These are phyloP conservation scores for Phoenoteleia sp. DNA, from an alignment of 2,888 invertebrate genomes.

Conservation along the genomic window DNA sequence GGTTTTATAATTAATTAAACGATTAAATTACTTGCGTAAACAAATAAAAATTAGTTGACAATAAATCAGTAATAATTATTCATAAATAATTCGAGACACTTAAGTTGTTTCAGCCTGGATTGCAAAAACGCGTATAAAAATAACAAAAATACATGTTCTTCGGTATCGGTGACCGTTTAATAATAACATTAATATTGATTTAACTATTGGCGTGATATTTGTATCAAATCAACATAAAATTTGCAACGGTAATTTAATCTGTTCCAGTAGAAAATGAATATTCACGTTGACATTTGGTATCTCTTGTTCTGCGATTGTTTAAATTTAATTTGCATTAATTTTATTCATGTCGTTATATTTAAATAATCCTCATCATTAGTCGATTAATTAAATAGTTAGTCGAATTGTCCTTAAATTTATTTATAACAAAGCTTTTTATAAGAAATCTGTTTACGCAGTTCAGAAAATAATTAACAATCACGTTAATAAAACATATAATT, in stretches of 20 bases:
- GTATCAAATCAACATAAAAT: slow-evolving; percentile 52
- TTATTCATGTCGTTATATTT: too few species aligned
- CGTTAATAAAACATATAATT: too few species aligned
- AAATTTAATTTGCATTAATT: too few species aligned
- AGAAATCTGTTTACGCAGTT: too few species aligned
- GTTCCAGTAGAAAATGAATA: slow-evolving; percentile 21
- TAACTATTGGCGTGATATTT: slow-evolving; percentile 42
- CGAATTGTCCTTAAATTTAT: too few species aligned
- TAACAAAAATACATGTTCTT: slow-evolving; percentile 15
- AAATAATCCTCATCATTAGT: too few species aligned
- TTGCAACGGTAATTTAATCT: slow-evolving; percentile 21
- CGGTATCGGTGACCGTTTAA: too few species aligned
- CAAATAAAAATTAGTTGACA: slow-evolving; percentile 22
- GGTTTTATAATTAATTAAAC: slow-evolving; percentile 36
- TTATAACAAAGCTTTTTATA: too few species aligned
- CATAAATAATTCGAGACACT: slow-evolving; percentile 42
- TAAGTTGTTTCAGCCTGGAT: slow-evolving; percentile 3
- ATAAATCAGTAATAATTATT: slow-evolving; percentile 50
- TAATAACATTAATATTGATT: slow-evolving; percentile 18
- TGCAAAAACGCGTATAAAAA: slow-evolving; percentile 22
- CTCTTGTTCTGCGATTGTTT: background rate
- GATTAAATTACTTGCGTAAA: slow-evolving; percentile 16
- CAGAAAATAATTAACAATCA: too few species aligned
- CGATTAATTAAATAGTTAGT: too few species aligned
- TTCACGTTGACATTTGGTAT: background rate